Evolutionary conservation across 2,113 vertebrate species (phyloP).

Genomic region (Pedionomus torquatus): DNA sequence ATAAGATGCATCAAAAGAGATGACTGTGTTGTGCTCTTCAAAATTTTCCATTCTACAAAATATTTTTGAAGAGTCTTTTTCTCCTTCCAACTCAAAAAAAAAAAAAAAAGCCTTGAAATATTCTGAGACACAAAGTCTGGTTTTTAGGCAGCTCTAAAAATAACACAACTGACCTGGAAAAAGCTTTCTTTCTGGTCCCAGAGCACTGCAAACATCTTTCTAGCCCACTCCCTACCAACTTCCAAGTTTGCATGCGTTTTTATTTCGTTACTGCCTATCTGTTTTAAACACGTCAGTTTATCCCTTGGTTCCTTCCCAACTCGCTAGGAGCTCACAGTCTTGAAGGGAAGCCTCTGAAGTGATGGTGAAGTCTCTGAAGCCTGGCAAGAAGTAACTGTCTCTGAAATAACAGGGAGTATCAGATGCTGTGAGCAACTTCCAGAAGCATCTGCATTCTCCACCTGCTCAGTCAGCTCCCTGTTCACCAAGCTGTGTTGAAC

Average conservation of each 20-base stretch:
- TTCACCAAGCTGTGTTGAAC: accelerated
- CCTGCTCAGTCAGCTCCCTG: neutral
- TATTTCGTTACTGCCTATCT: neutral
- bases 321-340: neutral
- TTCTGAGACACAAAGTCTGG: neutral
- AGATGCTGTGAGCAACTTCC: neutral
- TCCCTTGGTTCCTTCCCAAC: neutral
- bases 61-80: neutral
- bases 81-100: neutral
- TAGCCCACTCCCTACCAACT: neutral
- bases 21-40: neutral
- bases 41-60: neutral
- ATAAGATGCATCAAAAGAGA: neutral
- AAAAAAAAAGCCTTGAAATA: neutral
- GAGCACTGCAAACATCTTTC: neutral
- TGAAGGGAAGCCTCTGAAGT: neutral
- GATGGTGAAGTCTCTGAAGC: neutral
- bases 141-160: neutral
- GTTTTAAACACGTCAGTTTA: neutral
- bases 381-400: neutral
- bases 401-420: neutral
- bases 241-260: neutral
- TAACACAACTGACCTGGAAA: neutral
- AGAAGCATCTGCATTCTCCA: neutral
- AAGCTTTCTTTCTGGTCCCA: neutral